A percentile compares a stretch with the other conserved stretches of the same genome.
Conservation (phyloP, 2,888 invertebrate species). For the Drosophila greeni region DNA sequence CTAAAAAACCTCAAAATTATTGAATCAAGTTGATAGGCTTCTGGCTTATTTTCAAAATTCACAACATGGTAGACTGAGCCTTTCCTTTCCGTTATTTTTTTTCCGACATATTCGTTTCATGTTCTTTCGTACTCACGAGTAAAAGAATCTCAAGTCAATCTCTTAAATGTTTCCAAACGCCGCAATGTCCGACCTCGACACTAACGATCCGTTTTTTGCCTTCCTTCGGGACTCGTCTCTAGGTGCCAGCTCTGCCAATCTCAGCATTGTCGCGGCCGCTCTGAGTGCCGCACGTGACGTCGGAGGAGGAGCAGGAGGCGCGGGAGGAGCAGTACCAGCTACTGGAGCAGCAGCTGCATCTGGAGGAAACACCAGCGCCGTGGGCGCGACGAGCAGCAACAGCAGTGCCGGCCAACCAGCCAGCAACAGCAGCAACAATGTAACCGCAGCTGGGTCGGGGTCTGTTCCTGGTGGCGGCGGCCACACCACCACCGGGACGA, state of each 20-base stretch:
- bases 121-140: slow-evolving; percentile 8
- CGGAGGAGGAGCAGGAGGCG: slow-evolving; percentile 34
- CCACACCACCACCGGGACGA: slow-evolving; percentile 7
- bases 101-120: slow-evolving; percentile 25
- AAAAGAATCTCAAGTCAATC: slow-evolving; percentile 3
- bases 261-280: slow-evolving; percentile 68
- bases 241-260: slow-evolving; percentile 62
- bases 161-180: background rate
- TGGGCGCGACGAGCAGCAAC: slow-evolving; percentile 61
- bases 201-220: slow-evolving; percentile 26
- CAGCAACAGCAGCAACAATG: slow-evolving; percentile 45
- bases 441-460: slow-evolving; percentile 24
- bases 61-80: slow-evolving; percentile 9
- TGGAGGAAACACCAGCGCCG: slow-evolving; percentile 54
- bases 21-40: background rate
- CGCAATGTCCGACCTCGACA: slow-evolving; percentile 28
- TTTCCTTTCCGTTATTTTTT: slow-evolving; percentile 4
- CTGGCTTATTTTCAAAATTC: slow-evolving; percentile 6
- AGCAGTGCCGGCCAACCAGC: slow-evolving; percentile 38
- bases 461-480: slow-evolving; percentile 26
- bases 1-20: background rate
- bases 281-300: slow-evolving; percentile 63
- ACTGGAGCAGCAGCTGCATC: slow-evolving; percentile 27
- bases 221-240: slow-evolving; percentile 19
- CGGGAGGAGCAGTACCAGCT: slow-evolving; percentile 38